phyloP scores from a whole-genome alignment of 2,113 vertebrate genomes.

The Ictalurus punctatus region DNA sequence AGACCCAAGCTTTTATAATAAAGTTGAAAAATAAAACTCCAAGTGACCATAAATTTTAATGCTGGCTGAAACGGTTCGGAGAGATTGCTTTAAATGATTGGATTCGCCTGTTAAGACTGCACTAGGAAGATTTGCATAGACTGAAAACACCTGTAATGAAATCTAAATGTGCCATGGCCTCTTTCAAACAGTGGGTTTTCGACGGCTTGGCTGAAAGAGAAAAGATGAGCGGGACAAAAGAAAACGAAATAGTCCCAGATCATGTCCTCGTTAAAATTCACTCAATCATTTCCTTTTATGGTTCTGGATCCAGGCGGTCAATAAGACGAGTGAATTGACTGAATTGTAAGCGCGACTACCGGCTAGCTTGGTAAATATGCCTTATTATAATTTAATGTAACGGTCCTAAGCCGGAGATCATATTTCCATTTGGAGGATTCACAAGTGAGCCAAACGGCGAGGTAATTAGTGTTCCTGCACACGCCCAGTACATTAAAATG shows the following conservation, averaged over 20 bases:
- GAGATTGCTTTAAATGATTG: slow-evolving; percentile 67
- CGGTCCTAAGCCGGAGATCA: slow-evolving; percentile 84
- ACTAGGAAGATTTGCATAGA: slow-evolving; percentile 70
- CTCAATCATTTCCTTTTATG: slow-evolving; percentile 79
- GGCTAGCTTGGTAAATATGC: slow-evolving; percentile 92
- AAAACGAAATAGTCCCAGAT: slow-evolving; percentile 51
- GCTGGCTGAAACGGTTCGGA: slow-evolving; percentile 61
- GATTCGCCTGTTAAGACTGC: slow-evolving; percentile 67
- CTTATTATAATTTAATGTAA: slow-evolving; percentile 90
- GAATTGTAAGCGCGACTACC: slow-evolving; percentile 79
- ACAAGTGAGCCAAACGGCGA: slow-evolving; percentile 93
- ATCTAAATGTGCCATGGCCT: slow-evolving; percentile 66
- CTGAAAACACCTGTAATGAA: slow-evolving; percentile 73
- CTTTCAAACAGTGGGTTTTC: slow-evolving; percentile 60
- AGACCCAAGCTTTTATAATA: slow-evolving; percentile 62
- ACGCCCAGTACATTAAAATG: slow-evolving; percentile 99
- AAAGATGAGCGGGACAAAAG: background rate
- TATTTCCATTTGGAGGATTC: slow-evolving; percentile 95
- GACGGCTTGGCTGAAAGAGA: slow-evolving; percentile 24
- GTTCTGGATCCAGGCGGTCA: slow-evolving; percentile 83
- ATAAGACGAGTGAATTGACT: slow-evolving; percentile 80
- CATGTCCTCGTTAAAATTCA: slow-evolving; percentile 76
- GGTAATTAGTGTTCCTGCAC: slow-evolving; percentile 98
- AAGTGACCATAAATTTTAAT: slow-evolving; percentile 72
- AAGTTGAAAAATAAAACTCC: slow-evolving; percentile 46